These are phyloP conservation scores for Mallateleia sp. DNA, from an alignment of 2,888 invertebrate genomes.

Conservation along the genomic window DNA sequence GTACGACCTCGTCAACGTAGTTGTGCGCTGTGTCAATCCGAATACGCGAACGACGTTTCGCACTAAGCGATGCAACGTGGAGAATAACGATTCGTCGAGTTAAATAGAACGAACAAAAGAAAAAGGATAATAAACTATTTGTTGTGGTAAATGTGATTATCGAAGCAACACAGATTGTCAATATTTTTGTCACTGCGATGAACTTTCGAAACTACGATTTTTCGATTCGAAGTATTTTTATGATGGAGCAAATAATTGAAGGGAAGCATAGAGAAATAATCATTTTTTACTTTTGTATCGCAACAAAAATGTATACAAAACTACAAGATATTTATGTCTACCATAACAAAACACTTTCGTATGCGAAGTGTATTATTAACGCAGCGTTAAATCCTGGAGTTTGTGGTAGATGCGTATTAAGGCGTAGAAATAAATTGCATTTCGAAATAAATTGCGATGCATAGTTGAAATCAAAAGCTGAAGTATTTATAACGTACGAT, in stretches of 20 bases:
- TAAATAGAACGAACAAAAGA: constrained; percentile 20
- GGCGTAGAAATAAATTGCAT: constrained; percentile 16
- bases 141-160: constrained; percentile 67
- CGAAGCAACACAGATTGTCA: constrained; percentile 41
- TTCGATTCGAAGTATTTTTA: constrained; percentile 55
- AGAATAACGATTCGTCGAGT: constrained; percentile 25
- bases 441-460: constrained; percentile 22
- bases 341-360: constrained; percentile 58
- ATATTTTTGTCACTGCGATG: constrained; percentile 60
- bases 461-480: constrained; percentile 42
- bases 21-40: constrained; percentile 34
- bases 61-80: constrained; percentile 2
- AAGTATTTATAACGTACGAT: constrained; percentile 43
- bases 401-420: constrained; percentile 24
- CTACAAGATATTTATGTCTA: constrained; percentile 62
- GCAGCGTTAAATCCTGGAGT: constrained; percentile 69
- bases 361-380: constrained; percentile 50
- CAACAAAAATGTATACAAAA: constrained; percentile 34
- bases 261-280: constrained; percentile 31
- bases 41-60: constrained; percentile 19
- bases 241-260: constrained; percentile 2
- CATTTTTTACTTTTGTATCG: constrained; percentile 68
- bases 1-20: constrained; percentile 57
- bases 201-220: constrained; percentile 33
- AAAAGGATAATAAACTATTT: constrained; percentile 40